These are phyloP conservation scores for Scolopax mira DNA, from an alignment of 2,113 vertebrate species.

Conservation along the genomic window DNA sequence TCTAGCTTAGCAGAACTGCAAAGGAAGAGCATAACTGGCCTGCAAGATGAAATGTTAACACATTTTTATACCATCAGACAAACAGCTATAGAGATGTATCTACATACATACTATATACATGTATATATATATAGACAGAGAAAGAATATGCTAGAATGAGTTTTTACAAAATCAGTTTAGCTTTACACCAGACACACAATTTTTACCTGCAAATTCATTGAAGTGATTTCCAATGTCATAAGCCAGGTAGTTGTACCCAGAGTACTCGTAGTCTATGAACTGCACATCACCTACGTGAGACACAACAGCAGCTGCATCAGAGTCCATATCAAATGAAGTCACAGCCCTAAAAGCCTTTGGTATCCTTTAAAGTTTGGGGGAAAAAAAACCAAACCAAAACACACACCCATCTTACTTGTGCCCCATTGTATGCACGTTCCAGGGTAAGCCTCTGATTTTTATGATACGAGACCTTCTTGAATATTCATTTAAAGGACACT, in stretches of 20 bases:
- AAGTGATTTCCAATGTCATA: conserved; percentile 99
- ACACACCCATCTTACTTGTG: conserved; percentile 5
- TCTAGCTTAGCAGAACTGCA: neutral
- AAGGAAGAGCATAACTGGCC: neutral
- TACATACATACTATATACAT: too few species aligned
- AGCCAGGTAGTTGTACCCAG: conserved; percentile 98
- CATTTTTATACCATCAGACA: neutral
- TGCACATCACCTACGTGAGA: conserved; percentile 87
- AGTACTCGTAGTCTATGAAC: conserved; percentile 99
- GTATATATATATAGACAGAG: neutral
- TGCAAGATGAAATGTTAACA: neutral
- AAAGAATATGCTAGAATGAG: neutral
- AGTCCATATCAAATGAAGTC: neutral
- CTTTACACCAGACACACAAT: neutral
- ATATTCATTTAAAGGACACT: neutral
- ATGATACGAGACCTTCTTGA: neutral
- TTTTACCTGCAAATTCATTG: conserved; percentile 97
- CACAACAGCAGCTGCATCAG: conserved; percentile 77
- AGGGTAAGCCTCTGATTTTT: conserved; percentile 59
- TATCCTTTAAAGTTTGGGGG: conserved; percentile 5
- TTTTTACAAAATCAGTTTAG: neutral
- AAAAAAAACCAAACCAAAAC: neutral
- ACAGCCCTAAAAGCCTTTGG: conserved; percentile 38
- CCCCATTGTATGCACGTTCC: conserved; percentile 47
- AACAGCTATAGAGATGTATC: too few species aligned